Conservation (phyloP, 2,888 invertebrate genomes). For the Orthosia gothica region DNA sequence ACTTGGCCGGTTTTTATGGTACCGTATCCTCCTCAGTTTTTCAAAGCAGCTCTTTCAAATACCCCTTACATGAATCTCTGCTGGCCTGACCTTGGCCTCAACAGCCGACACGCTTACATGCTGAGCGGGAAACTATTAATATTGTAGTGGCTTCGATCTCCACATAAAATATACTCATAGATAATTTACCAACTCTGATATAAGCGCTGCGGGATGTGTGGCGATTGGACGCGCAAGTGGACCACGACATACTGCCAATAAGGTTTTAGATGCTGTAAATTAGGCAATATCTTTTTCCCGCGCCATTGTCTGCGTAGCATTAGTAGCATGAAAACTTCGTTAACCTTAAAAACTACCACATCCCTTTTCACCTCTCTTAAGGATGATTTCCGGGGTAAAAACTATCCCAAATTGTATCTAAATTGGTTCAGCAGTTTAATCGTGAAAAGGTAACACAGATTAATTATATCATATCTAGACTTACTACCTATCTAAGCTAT, state of each 20-base stretch:
- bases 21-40: not conserved
- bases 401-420: no score
- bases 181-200: constrained; percentile 35
- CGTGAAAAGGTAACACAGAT: no score
- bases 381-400: no score
- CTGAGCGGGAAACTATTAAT: constrained; percentile 31
- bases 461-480: no score
- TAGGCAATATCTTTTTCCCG: no score
- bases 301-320: no score
- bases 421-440: no score
- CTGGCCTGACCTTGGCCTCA: constrained; percentile 14
- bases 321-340: no score
- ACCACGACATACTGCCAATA: not conserved
- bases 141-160: constrained; percentile 48
- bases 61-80: constrained; percentile 28
- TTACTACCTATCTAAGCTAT: no score
- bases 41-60: constrained; percentile 1
- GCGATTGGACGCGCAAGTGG: not conserved
- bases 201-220: not conserved
- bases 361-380: no score
- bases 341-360: no score
- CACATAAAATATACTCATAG: constrained; percentile 48
- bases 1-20: no score
- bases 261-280: not conserved
- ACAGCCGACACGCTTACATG: not conserved